Evolutionary conservation across 2,113 vertebrate species (phyloP).

Genomic region (Rhinoptilus africanus): DNA sequence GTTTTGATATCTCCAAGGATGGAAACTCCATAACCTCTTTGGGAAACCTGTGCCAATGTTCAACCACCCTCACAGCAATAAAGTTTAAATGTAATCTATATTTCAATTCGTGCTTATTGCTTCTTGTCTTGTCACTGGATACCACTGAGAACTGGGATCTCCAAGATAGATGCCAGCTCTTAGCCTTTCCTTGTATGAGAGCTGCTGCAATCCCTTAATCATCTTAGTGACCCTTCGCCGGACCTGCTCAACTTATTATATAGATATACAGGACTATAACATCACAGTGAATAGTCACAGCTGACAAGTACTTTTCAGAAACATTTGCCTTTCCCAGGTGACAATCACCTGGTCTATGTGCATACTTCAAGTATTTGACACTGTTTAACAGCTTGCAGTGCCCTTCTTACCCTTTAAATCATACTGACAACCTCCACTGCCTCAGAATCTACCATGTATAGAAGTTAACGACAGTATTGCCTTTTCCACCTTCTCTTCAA

Average conservation of each 20-base stretch:
- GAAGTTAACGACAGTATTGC: not conserved
- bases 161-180: not conserved
- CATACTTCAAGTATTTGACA: not conserved
- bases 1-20: not conserved
- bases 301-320: not conserved
- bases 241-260: not conserved
- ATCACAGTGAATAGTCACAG: not conserved
- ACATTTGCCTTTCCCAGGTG: not conserved
- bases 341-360: not conserved
- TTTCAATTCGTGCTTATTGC: not conserved
- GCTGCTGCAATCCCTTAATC: not conserved
- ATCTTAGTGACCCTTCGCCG: not conserved
- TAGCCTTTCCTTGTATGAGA: not conserved
- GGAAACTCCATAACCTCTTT: not conserved
- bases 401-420: not conserved
- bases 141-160: not conserved
- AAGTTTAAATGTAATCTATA: not conserved
- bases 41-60: not conserved
- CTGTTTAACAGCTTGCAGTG: not conserved
- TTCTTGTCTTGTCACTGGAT: not conserved
- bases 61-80: not conserved
- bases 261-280: not conserved
- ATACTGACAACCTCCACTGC: not conserved
- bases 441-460: not conserved
- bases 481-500: not conserved